These are phyloP conservation scores for Phaedon cochleariae DNA, from an alignment of 2,888 invertebrate species.

Conservation along the genomic window DNA sequence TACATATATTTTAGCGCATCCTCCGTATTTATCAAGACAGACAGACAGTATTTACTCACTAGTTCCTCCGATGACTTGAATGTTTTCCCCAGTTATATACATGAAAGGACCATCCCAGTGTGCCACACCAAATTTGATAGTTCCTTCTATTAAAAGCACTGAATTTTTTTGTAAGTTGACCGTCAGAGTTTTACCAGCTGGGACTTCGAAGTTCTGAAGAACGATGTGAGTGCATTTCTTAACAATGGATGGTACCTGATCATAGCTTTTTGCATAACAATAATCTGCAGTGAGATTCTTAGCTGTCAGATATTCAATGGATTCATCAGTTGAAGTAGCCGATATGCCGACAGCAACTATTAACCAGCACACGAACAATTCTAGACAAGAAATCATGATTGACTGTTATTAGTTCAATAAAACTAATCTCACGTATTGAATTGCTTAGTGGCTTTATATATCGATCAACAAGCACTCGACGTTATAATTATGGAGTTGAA, in stretches of 20 bases:
- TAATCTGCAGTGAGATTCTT: neutral
- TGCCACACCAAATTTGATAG: slow-evolving; percentile 8
- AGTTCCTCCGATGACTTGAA: neutral
- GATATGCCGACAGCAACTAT: neutral
- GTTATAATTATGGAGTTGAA: too few relatives aligned
- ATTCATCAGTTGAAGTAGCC: neutral
- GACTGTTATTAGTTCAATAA: too few relatives aligned
- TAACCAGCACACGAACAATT: too few relatives aligned
- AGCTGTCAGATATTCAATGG: neutral
- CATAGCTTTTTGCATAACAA: neutral
- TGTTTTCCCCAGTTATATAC: neutral
- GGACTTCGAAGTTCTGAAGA: slow-evolving; percentile 10
- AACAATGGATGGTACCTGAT: slow-evolving; percentile 2
- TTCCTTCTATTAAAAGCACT: slow-evolving; percentile 3
- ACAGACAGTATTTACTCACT: too few relatives aligned
- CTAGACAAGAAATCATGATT: too few relatives aligned
- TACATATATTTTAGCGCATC: too few relatives aligned
- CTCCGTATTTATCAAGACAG: too few relatives aligned
- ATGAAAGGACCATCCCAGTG: slow-evolving; percentile 25
- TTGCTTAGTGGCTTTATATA: too few relatives aligned
- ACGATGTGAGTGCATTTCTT: slow-evolving; percentile 1
- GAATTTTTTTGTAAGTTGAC: slow-evolving; percentile 7
- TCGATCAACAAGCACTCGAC: too few relatives aligned
- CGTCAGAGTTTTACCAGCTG: slow-evolving; percentile 14
- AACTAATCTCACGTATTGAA: too few relatives aligned